These are phyloP conservation scores for Lacerta bilineata DNA, from an alignment of 2,797 vertebrate genomes.

Conservation along the genomic window DNA sequence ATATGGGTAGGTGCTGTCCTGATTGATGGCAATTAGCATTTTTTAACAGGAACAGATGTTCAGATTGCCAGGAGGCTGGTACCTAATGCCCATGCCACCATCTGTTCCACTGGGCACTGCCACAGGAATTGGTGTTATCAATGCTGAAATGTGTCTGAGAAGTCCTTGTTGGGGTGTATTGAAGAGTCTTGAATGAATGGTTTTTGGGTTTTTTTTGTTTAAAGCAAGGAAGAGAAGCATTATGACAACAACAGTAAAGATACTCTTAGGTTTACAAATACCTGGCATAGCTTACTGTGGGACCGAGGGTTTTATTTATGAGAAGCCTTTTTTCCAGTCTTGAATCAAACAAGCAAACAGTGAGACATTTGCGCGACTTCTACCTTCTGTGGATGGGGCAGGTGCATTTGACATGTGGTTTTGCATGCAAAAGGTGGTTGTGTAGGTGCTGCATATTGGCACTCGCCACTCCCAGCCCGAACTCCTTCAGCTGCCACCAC, in stretches of 20 bases:
- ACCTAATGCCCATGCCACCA: conserved; percentile 90
- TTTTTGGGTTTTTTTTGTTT: conserved; percentile 36
- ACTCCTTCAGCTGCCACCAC: neutral
- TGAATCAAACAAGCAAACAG: neutral
- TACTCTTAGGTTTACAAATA: conserved; percentile 78
- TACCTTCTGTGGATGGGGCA: neutral
- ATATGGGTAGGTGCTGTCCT: conserved; percentile 90
- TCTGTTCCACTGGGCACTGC: conserved; percentile 87
- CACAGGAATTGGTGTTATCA: conserved; percentile 65
- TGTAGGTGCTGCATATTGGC: neutral
- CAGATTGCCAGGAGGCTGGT: conserved; percentile 91
- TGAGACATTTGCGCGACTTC: accelerated
- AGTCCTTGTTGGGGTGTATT: conserved; percentile 62
- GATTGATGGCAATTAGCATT: conserved; percentile 96
- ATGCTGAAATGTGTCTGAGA: conserved; percentile 62
- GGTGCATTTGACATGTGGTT: neutral
- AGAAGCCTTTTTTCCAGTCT: conserved; percentile 45
- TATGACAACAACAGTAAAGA: conserved; percentile 78
- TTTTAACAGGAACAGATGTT: conserved; percentile 96
- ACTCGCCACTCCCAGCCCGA: neutral
- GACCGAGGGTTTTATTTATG: conserved; percentile 65
- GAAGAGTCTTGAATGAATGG: conserved; percentile 50
- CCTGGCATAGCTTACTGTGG: conserved; percentile 68
- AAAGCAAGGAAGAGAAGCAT: conserved; percentile 55
- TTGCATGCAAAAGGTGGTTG: neutral